Percentiles rank a stretch among this genome's conserved stretches.
phyloP scores from a whole-genome alignment of 2,113 vertebrate genomes.

The Narcine bancroftii region DNA sequence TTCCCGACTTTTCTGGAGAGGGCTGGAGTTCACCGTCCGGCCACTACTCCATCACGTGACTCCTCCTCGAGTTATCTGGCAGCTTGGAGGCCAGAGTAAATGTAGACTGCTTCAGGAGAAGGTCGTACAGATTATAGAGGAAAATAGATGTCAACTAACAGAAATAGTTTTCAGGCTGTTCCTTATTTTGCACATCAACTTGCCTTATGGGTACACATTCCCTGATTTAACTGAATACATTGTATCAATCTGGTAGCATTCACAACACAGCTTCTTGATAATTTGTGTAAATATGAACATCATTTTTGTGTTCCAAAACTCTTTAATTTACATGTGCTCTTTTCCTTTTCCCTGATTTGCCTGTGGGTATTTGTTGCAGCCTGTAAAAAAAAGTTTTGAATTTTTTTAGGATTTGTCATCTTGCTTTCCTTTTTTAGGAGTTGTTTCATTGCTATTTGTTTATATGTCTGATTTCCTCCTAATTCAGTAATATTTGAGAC shows the following conservation, averaged over 20 bases:
- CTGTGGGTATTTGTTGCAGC: background rate
- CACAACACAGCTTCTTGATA: background rate
- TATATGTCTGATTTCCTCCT: background rate
- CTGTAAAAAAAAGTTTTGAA: background rate
- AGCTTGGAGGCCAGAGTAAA: background rate
- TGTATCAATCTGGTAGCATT: background rate
- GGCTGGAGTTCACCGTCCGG: too few relatives aligned
- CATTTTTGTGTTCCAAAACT: background rate
- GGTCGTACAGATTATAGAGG: background rate
- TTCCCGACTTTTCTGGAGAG: too few relatives aligned
- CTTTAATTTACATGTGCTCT: background rate
- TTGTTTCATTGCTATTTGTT: background rate
- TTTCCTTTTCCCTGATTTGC: background rate
- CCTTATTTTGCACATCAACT: background rate
- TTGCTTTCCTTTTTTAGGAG: background rate
- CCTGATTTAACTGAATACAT: too few relatives aligned
- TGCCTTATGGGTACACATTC: too few relatives aligned
- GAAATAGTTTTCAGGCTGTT: background rate
- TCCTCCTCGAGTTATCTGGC: background rate
- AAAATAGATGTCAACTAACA: background rate
- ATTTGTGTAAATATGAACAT: background rate
- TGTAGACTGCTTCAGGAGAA: background rate
- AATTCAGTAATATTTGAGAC: background rate
- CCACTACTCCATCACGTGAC: too few relatives aligned
- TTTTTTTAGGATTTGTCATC: background rate